Base-by-base conservation (phyloP, 2,888 invertebrate species). In the Clunio marinus region DNA sequence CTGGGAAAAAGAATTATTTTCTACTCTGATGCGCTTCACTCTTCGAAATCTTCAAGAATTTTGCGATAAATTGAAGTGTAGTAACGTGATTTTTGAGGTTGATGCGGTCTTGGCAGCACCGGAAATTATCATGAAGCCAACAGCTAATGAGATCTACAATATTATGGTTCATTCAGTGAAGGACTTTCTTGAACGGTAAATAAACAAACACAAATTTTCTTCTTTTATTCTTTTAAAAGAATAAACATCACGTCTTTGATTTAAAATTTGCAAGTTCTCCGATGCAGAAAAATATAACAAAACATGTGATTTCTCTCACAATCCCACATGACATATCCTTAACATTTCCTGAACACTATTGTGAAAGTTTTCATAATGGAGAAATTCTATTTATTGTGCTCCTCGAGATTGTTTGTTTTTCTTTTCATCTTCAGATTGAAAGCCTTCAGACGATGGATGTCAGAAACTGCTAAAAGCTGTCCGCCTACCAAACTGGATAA, bases 381-480 rank as follows among this genome's bases (percentile, higher is more conserved):
- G 5, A 4, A 32, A 10, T 10, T 32, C 32, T 7, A 32, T 32
- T 32, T 32, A 32, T 4, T 32, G 4, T 7, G 4, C 20, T 17
- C 8, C 51, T 17, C 51, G 22, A 20, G n/a, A n/a, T n/a, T 15
- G 41, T 41, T 41, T 41, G 41, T 41, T 41, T 41, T 15, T 15
- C 15, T 41, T 2, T 41, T 41, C 15, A 41, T 15, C n/a, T 10
- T 32, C 73, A 88, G 88, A 70, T 76, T 92, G 4, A 89, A 88
- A 73, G 77, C 82, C 0, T 91, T 95, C 74, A 84, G 88, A 0
- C 86, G 95, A 7, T 96, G 95, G 95, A 89, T 91, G 88, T 82
- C 86, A 72, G 86, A 86, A 10, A 89, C 89, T 0, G 95, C 94
- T 73, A 75, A 91, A 0, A 83, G 86, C 41, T 89, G 90, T 70